A percentile compares a stretch with the other conserved stretches of the same genome.
Evolutionary conservation across 2,113 vertebrate species (phyloP).

Genomic region (Silurus meridionalis): DNA sequence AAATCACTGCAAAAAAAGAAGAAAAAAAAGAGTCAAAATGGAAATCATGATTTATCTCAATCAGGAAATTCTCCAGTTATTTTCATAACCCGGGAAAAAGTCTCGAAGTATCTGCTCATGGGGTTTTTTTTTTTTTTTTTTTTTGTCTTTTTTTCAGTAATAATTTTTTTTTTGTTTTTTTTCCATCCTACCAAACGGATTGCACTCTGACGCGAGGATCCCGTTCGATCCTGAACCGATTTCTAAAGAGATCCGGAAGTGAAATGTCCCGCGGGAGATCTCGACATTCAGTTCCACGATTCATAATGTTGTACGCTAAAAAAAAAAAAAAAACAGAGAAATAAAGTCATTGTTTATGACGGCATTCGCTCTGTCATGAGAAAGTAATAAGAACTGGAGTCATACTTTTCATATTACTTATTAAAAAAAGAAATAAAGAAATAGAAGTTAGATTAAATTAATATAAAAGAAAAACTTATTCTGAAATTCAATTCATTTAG

Average conservation of each 20-base stretch:
- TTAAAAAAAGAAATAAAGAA: slow-evolving; percentile 33
- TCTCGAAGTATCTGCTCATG: slow-evolving; percentile 47
- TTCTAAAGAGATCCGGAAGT: slow-evolving; percentile 61
- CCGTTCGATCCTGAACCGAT: slow-evolving; percentile 50
- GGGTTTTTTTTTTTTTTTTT: slow-evolving; percentile 16
- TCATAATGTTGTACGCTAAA: slow-evolving; percentile 50
- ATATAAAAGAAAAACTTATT: slow-evolving; percentile 44
- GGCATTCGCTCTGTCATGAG: slow-evolving; percentile 45
- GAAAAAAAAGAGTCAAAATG: slow-evolving; percentile 24
- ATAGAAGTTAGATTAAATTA: slow-evolving; percentile 51
- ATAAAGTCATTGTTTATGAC: slow-evolving; percentile 47
- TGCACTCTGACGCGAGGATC: slow-evolving; percentile 48
- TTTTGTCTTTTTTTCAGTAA: slow-evolving; percentile 33
- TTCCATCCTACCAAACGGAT: slow-evolving; percentile 72
- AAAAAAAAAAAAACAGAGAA: slow-evolving; percentile 26
- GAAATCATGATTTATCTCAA: slow-evolving; percentile 53
- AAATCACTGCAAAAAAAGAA: slow-evolving; percentile 54
- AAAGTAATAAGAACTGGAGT: slow-evolving; percentile 53
- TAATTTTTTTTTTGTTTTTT: slow-evolving; percentile 73
- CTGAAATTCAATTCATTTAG: slow-evolving; percentile 50
- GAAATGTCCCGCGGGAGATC: slow-evolving; percentile 26
- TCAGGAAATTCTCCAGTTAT: slow-evolving; percentile 58
- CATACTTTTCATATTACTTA: slow-evolving; percentile 48
- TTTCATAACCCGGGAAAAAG: slow-evolving; percentile 50
- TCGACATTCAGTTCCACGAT: slow-evolving; percentile 45